Evolutionary conservation across 2,888 invertebrate species (phyloP), one percentile per base, ranked within the genome.

Genomic region (Pyrgus malvae): DNA sequence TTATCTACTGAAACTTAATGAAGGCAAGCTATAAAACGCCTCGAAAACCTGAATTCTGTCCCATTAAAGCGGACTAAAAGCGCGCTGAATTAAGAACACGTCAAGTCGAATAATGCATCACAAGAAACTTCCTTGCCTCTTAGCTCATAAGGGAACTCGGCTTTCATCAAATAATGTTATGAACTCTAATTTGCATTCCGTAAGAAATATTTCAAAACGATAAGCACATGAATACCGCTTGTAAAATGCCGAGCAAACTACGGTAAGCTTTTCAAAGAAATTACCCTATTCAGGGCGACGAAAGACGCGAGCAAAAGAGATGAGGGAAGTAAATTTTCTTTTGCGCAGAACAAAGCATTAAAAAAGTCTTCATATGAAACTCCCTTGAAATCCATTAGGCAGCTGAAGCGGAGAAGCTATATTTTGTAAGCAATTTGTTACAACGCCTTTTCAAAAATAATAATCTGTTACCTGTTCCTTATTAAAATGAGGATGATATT

Each of bases 301-400:
- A 75, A 78, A 82, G 78, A 74, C 68, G 73, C 61, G 63, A 64
- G 73, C 69, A 77, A 80, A 81, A 66, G 71, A 76, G 78, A 82
- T 74, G 74, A 71, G 72, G 66, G 75, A 77, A 72, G 75, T 68
- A 79, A 83, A 81, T 83, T n/a, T 84, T 83, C 83, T 83, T 85
- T 84, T 75, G 65, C 76, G 62, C 66, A 76, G 83, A 84, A 86
- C 84, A 86, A 87, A 83, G 83, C 78, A 74, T 81, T 85, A 78
- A 77, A 81, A 78, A 77, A 78, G 80, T 83, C 78, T 78, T 77
- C 78, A 76, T 76, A 79, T 84, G 85, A 80, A 83, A 72, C 83
- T 78, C 78, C 76, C 80, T 83, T 85, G 78, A 83, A 86, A 87
- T 78, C 85, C 87, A 87, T 87, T 87, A 86, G 80, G 75, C 71